These are phyloP conservation scores for Drepanosiphum platanoidis DNA, from an alignment of 2,888 invertebrate genomes.

Conservation along the genomic window DNA sequence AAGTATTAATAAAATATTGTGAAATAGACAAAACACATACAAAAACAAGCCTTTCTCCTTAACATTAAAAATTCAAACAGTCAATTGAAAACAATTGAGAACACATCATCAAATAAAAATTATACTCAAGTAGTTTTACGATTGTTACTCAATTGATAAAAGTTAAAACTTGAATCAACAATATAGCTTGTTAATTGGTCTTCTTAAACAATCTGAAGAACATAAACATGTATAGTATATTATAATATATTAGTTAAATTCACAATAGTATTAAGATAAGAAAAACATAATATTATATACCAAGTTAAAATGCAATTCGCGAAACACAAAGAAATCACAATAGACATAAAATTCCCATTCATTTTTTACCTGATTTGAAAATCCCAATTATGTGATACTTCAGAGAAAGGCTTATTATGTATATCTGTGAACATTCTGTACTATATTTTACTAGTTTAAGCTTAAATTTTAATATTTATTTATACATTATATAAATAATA, in stretches of 20 bases:
- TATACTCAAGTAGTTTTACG: neutral
- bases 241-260: slow-evolving; percentile 14
- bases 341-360: slow-evolving; percentile 22
- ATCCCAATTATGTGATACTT: slow-evolving; percentile 39
- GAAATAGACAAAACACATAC: slow-evolving; percentile 17
- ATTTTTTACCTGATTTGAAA: slow-evolving; percentile 59
- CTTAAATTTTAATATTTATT: slow-evolving; percentile 46
- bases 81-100: neutral
- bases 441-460: slow-evolving; percentile 17
- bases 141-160: neutral
- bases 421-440: slow-evolving; percentile 54
- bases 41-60: slow-evolving; percentile 53
- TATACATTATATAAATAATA: slow-evolving; percentile 19
- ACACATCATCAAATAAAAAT: neutral
- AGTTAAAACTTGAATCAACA: neutral
- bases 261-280: slow-evolving; percentile 4
- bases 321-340: slow-evolving; percentile 48
- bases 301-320: neutral
- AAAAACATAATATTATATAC: slow-evolving; percentile 1
- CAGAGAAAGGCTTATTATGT: slow-evolving; percentile 58
- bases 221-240: neutral
- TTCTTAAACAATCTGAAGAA: neutral
- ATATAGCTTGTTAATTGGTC: slow-evolving; percentile 13
- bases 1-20: slow-evolving; percentile 9
- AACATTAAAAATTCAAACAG: slow-evolving; percentile 6